These are phyloP conservation scores for Sciurus vulgaris DNA, from an alignment of 2,797 vertebrate genomes.

Conservation along the genomic window DNA sequence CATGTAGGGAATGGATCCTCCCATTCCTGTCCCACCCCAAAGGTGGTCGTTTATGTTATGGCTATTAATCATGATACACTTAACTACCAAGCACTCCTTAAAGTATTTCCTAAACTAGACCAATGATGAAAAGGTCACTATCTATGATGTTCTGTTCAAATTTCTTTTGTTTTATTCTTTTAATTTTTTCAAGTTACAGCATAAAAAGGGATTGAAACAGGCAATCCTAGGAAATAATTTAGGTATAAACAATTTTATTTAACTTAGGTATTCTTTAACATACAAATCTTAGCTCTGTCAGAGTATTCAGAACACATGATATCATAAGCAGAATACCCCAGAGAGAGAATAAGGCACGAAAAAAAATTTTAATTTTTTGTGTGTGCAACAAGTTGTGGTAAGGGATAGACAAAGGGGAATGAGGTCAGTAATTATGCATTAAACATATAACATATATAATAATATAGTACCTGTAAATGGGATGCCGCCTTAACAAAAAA, in stretches of 20 bases:
- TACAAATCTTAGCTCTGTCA: slow-evolving; percentile 9
- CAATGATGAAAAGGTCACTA: slow-evolving; percentile 26
- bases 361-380: neutral
- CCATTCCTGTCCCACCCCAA: neutral
- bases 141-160: slow-evolving; percentile 29
- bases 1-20: neutral
- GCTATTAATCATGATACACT: slow-evolving; percentile 1
- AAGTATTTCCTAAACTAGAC: neutral
- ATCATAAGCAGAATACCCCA: neutral
- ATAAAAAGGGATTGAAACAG: slow-evolving; percentile 69
- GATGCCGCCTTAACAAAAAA: neutral
- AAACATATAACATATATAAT: neutral
- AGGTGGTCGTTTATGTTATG: neutral
- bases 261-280: slow-evolving; percentile 48
- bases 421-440: neutral
- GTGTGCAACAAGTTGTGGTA: neutral
- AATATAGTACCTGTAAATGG: neutral
- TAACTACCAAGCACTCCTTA: slow-evolving; percentile 11
- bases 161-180: slow-evolving; percentile 63
- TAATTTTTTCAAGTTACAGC: neutral
- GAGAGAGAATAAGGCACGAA: neutral
- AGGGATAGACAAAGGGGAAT: neutral
- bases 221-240: slow-evolving; percentile 41
- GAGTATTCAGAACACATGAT: neutral
- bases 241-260: slow-evolving; percentile 60